phyloP scores from a whole-genome alignment of 1,140 invertebrate species.

The Drosophila suzukii region DNA sequence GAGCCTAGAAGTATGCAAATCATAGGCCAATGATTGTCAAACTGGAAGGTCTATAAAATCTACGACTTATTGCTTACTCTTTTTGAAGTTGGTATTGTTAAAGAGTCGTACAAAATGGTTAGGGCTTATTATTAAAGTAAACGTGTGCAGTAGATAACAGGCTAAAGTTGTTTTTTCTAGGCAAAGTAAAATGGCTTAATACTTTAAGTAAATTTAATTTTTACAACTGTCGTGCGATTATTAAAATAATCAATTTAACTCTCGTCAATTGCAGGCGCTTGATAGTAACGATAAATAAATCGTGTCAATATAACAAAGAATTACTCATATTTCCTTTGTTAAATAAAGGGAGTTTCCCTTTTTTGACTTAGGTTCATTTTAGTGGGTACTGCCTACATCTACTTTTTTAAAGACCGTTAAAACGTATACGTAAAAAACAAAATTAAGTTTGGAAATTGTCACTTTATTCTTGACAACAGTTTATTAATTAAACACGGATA shows the following conservation, averaged over 20 bases:
- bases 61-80: neutral
- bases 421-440: too few relatives aligned
- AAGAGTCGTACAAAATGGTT: too few relatives aligned
- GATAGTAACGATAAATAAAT: neutral
- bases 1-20: too few relatives aligned
- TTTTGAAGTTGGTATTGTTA: too few relatives aligned
- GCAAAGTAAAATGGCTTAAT: neutral
- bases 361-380: too few relatives aligned
- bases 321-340: neutral
- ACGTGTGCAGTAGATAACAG: neutral
- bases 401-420: too few relatives aligned
- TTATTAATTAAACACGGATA: constrained; percentile 44
- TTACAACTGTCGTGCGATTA: neutral
- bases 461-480: constrained; percentile 16
- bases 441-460: neutral
- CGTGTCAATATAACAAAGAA: neutral
- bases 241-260: neutral
- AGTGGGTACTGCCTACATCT: too few relatives aligned
- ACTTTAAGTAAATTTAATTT: neutral
- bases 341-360: neutral
- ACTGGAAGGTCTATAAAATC: too few relatives aligned
- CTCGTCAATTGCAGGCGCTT: neutral
- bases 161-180: neutral
- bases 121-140: too few relatives aligned
- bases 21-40: too few relatives aligned